Evolutionary conservation across 2,888 invertebrate genomes (phyloP).

Genomic region (Dryococelus australis): DNA sequence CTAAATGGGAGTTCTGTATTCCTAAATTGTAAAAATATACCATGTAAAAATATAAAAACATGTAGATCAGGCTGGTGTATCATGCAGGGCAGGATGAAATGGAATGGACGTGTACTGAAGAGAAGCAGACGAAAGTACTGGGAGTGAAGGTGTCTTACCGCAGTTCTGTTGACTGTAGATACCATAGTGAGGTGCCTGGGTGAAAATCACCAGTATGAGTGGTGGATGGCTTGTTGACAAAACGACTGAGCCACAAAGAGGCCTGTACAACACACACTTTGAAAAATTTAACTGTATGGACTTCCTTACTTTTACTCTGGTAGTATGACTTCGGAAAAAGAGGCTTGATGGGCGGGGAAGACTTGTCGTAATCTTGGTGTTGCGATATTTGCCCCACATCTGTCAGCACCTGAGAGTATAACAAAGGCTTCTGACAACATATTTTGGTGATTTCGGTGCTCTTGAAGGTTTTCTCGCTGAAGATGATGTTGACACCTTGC

Average conservation of each 20-base stretch:
- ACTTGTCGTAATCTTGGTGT: neutral
- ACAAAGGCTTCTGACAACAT: neutral
- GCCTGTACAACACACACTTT: neutral
- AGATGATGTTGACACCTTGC: neutral
- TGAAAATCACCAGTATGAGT: neutral
- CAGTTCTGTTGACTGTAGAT: neutral
- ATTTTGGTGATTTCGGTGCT: neutral
- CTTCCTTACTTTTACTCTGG: slow-evolving; percentile 7
- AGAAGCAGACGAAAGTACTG: neutral
- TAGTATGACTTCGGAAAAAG: neutral
- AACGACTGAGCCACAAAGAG: neutral
- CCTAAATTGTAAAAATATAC: too few species aligned
- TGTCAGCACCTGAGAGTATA: neutral
- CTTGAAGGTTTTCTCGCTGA: too few species aligned
- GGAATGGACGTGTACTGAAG: neutral
- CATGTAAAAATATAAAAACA: too few species aligned
- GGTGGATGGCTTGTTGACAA: neutral
- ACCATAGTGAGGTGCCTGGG: neutral
- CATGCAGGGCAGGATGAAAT: neutral
- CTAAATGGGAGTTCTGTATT: too few species aligned
- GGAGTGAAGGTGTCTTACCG: neutral
- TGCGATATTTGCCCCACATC: neutral
- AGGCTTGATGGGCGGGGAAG: neutral
- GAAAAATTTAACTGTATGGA: neutral
- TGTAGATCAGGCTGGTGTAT: neutral